Base-by-base conservation (phyloP, 1,140 invertebrate species). In the Sinonovacula constricta region DNA sequence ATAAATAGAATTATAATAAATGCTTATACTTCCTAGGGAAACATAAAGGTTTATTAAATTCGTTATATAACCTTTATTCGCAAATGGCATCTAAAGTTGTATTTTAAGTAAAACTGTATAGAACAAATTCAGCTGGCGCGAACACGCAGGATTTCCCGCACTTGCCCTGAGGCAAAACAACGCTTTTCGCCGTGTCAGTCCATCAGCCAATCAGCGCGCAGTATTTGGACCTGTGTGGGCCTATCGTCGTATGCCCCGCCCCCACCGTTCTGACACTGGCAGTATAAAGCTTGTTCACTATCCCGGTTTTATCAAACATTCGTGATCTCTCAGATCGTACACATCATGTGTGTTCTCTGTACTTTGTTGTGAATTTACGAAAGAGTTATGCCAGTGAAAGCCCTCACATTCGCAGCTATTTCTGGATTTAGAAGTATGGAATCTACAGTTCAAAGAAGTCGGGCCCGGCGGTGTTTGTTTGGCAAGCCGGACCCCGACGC, bases 191-290 rank as follows among this genome's bases (percentile, higher is more conserved):
- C n/a, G n/a, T n/a, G n/a, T n/a, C n/a, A n/a, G n/a, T n/a, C n/a
- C 39, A 14, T 36, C 18, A 33, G 49, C 72, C 72, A 76, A 76
- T 76, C 72, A 76, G 63, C 53, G 53, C 62, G 36, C 53, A 15
- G 53, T 49, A 49, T 36, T 57, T 76, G 15, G 56, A 53, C 72
- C 56, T 36, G 72, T 31, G 31, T 51, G 49, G 31, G 34, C 72
- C 28, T 30, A 60, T 36, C 18, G n/a, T 67, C 33, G 24, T 67
- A 59, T 1, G 62, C 60, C 26, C 72, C 72, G 49, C 72, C 60
- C 49, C 28, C 39, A 24, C 39, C 7, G 33, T 5, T 45, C 33
- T 3, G 14, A 24, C 33, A 3, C 28, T 15, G 26, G 54, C 5
- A n/a, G n/a, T 10, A 45, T 7, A 10, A 18, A 10, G 39, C 18